These are phyloP conservation scores for Colinus virginianus DNA, from an alignment of 2,113 vertebrate genomes.

Conservation along the genomic window DNA sequence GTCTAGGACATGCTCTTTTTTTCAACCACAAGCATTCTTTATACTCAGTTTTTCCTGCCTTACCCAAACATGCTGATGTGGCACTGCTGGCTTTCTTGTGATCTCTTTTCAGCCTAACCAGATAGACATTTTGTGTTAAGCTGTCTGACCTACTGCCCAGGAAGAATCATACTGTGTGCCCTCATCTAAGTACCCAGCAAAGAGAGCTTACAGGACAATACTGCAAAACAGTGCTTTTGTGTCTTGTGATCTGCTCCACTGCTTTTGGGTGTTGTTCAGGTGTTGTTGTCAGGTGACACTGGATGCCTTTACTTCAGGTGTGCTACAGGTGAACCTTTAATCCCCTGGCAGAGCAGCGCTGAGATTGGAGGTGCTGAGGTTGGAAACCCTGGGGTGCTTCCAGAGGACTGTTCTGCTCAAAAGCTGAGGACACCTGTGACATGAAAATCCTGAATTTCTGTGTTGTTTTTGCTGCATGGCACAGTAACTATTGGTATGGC, in stretches of 20 bases:
- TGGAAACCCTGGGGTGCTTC: background rate
- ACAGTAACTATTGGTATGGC: background rate
- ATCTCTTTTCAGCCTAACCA: background rate
- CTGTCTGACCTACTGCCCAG: background rate
- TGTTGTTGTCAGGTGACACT: background rate
- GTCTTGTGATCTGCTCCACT: background rate
- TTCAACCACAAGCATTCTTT: background rate
- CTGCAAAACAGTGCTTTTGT: background rate
- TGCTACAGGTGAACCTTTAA: background rate
- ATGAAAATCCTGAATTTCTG: background rate
- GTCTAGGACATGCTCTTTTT: background rate
- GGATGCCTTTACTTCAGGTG: background rate
- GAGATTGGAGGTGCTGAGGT: background rate
- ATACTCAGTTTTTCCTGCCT: background rate
- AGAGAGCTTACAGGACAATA: background rate
- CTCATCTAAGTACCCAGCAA: fast-evolving
- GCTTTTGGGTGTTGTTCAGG: background rate
- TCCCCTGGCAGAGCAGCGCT: background rate
- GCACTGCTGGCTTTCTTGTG: background rate
- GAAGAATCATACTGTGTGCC: fast-evolving
- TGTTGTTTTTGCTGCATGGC: background rate
- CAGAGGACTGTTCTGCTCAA: background rate
- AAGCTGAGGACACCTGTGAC: background rate
- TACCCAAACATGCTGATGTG: background rate
- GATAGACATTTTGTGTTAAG: background rate